Conservation (phyloP, 2,888 invertebrate species). For the Orchesella flavescens region DNA sequence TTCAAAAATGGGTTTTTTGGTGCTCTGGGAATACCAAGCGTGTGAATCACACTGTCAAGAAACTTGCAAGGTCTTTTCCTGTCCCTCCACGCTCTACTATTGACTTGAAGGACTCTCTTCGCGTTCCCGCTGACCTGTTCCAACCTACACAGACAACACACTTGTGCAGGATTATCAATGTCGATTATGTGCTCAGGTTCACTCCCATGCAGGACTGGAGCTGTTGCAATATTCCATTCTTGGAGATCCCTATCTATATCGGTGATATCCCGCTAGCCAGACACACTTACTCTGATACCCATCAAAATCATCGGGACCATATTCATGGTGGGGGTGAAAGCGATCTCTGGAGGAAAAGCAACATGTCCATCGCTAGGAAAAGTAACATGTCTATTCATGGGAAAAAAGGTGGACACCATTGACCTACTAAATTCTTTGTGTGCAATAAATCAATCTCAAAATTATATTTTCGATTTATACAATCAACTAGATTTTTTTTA, state of each 20-base stretch:
- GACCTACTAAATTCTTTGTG: too few species aligned
- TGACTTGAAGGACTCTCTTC: background rate
- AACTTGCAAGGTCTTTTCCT: background rate
- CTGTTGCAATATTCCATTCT: background rate
- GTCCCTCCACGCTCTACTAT: background rate
- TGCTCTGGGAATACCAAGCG: background rate
- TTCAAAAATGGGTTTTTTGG: slow-evolving; percentile 1
- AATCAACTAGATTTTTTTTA: too few species aligned
- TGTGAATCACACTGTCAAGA: background rate
- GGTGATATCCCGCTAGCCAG: background rate
- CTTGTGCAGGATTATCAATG: background rate
- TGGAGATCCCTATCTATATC: background rate
- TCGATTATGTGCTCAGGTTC: background rate
- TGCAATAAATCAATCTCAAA: too few species aligned
- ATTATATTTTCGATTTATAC: too few species aligned
- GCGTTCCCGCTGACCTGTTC: background rate
- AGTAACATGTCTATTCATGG: too few species aligned
- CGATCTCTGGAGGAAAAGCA: too few species aligned
- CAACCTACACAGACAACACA: background rate
- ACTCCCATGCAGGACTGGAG: background rate
- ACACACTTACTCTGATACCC: background rate
- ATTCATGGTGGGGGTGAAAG: too few species aligned
- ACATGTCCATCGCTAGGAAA: too few species aligned
- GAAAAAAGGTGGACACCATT: too few species aligned
- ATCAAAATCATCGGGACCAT: too few species aligned